phyloP scores from a whole-genome alignment of 2,797 vertebrate species.

The Natrix natrix region DNA sequence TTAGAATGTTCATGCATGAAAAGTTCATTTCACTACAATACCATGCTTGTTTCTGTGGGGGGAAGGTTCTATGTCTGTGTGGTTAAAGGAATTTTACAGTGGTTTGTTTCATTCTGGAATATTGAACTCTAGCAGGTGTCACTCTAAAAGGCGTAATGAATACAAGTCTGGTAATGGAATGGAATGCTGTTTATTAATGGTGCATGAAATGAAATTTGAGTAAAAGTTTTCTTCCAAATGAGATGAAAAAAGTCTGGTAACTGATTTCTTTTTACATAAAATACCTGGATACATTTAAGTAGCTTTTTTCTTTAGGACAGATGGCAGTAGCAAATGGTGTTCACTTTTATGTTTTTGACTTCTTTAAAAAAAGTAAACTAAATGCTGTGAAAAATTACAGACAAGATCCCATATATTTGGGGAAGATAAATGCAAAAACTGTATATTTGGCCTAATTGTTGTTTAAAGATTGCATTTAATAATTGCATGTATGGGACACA shows the following conservation, averaged over 20 bases:
- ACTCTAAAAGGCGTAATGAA: background rate
- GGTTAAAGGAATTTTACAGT: background rate
- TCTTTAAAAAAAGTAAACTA: background rate
- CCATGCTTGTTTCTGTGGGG: background rate
- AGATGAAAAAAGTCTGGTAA: background rate
- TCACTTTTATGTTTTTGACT: background rate
- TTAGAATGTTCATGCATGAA: background rate
- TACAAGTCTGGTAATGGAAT: background rate
- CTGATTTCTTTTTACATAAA: background rate
- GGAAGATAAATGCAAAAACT: background rate
- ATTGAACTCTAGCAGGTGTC: background rate
- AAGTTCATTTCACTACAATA: slow-evolving; percentile 6
- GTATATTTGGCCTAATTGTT: background rate
- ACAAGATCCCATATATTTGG: background rate
- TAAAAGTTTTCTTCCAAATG: background rate
- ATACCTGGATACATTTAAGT: background rate
- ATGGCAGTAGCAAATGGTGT: background rate
- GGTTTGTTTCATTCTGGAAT: slow-evolving; percentile 1
- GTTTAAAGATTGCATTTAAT: background rate
- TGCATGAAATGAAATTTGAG: background rate
- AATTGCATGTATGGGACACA: background rate
- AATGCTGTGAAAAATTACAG: background rate
- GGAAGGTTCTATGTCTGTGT: background rate
- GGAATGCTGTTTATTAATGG: background rate
- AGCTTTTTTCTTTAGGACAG: background rate